A percentile compares a stretch with the other conserved stretches of the same genome.
Conservation (phyloP, 2,888 invertebrate species). For the Leptopilina syphax region DNA sequence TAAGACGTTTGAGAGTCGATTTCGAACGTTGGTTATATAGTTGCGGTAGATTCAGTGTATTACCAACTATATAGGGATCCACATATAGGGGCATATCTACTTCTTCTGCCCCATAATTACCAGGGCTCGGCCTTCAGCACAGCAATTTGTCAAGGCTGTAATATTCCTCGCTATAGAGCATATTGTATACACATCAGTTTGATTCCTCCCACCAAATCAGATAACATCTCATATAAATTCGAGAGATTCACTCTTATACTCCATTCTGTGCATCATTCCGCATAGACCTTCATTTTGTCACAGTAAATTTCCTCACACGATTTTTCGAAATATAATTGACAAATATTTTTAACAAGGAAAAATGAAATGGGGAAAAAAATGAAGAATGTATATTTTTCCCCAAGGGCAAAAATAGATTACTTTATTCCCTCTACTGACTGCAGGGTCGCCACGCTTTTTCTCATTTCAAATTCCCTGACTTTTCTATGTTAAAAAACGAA, state of each 20-base stretch:
- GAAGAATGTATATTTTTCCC: too few relatives aligned
- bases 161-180: conserved; percentile 70
- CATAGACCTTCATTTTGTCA: neutral
- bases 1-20: neutral
- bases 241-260: conserved; percentile 51
- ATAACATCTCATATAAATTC: conserved; percentile 55
- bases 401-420: too few relatives aligned
- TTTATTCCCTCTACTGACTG: too few relatives aligned
- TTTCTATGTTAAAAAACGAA: too few relatives aligned
- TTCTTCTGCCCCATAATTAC: conserved; percentile 73
- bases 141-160: conserved; percentile 77
- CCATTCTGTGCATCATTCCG: conserved; percentile 40
- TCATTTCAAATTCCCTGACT: too few relatives aligned
- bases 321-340: neutral
- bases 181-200: conserved; percentile 70
- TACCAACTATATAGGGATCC: conserved; percentile 25
- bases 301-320: neutral
- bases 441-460: too few relatives aligned
- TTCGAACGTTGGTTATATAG: conserved; percentile 8
- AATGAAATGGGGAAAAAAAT: too few relatives aligned
- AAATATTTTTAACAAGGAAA: too few relatives aligned
- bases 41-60: conserved; percentile 13
- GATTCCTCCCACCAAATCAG: conserved; percentile 72
- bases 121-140: conserved; percentile 73
- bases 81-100: conserved; percentile 56